phyloP scores from a whole-genome alignment of 1,140 invertebrate genomes.

The Bombus fervidus region DNA sequence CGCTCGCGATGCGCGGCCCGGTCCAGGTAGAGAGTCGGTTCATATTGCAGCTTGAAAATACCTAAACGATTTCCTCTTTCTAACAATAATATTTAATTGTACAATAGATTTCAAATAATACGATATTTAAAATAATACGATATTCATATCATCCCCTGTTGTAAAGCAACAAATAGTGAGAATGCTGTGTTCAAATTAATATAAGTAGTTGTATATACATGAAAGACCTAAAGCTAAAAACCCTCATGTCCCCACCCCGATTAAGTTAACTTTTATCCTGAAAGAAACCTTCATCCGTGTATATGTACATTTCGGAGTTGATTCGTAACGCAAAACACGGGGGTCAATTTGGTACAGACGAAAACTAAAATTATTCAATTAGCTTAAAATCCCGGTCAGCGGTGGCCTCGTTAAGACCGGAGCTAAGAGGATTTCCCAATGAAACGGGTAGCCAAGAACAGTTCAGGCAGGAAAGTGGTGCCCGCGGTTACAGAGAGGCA shows the following conservation, averaged over 20 bases:
- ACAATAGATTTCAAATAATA: too few species aligned
- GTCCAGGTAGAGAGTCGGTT: too few species aligned
- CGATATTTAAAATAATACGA: too few species aligned
- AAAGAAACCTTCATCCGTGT: neutral
- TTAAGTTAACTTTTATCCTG: neutral
- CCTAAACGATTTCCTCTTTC: too few species aligned
- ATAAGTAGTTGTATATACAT: neutral
- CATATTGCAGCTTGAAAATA: too few species aligned
- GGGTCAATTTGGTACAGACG: constrained; percentile 38
- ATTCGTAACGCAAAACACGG: constrained; percentile 38
- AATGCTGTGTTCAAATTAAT: too few species aligned
- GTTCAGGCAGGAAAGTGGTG: constrained; percentile 39
- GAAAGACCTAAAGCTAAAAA: neutral
- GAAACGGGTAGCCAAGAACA: constrained; percentile 54
- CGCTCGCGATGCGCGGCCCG: too few species aligned
- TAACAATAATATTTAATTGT: too few species aligned
- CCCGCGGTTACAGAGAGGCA: neutral
- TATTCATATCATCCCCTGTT: too few species aligned
- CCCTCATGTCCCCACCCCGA: rapidly evolving
- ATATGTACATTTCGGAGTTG: neutral
- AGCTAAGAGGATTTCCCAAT: constrained; percentile 74
- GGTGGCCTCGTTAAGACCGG: constrained; percentile 71
- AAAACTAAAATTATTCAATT: constrained; percentile 77
- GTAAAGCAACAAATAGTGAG: too few species aligned
- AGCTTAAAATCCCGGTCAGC: constrained; percentile 72